Base-by-base conservation (phyloP, 2,797 vertebrate species). In the Scolopax bukidnonensis region DNA sequence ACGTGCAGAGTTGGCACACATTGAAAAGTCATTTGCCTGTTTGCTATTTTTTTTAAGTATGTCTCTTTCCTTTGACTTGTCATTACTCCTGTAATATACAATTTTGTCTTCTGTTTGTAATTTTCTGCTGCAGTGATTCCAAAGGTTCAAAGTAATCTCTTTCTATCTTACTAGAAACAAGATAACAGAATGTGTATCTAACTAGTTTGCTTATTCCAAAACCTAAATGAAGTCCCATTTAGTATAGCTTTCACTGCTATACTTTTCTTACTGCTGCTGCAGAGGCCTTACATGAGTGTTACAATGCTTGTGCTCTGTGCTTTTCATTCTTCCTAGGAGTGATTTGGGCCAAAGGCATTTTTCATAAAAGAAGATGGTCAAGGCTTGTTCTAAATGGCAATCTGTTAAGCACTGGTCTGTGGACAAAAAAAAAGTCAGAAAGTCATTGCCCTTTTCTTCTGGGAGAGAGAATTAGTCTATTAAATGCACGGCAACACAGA, bases 111-210 rank as follows among this genome's bases (percentile, higher is more conserved):
- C 86, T 95, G 33, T 91, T 96, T 95, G 77, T 94, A 97, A 96
- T 97, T 98, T 97, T 97, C 94, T 96, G 81, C 90, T 94, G 84
- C 83, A 82, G 53, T 96, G 94, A 91, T 95, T 97, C 93, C 84
- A 75, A 95, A 95, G 36, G 82, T 95, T 97, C 59, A 70, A 84
- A 96, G 95, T 79, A 95, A 97, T 97, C 77, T 94, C 43, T 84
- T 96, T 81, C 80, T 92, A 80, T 95, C 89, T 96, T 91, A 76
- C 64, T 33, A 33, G 59, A 87, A 97, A 88, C 32, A 86, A 81
- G 61, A 78, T 93, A 96, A 93, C n/a, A 33, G 59, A 83, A 92
- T 45, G 53, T 28, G 56, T 90, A 70, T 92, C 84, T 97, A 86
- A 96, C 90, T 63, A 95, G 60, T 86, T 96, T 84, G 64, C 57